Conservation (phyloP, 2,888 invertebrate genomes). For the Dicycla oo region DNA sequence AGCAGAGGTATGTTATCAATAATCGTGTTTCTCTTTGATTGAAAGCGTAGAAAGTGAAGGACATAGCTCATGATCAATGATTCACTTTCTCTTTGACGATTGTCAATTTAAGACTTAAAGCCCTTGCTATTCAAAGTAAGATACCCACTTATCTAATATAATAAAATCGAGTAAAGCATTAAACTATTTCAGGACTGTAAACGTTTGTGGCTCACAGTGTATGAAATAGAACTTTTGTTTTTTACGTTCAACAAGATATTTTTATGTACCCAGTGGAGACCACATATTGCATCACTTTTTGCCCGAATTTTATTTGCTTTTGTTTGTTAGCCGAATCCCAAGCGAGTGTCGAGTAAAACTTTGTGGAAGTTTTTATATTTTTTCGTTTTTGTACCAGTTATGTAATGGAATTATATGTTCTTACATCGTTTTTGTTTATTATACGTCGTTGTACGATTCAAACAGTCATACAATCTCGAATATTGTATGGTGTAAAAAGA, state of each 20-base stretch:
- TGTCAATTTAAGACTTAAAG: background rate
- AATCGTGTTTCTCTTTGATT: background rate
- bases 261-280: slow-evolving; percentile 9
- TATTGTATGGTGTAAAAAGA: background rate
- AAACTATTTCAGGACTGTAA: background rate
- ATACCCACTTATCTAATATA: too few species aligned
- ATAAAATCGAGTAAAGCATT: background rate
- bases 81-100: background rate
- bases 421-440: background rate
- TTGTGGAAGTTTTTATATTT: slow-evolving; percentile 24
- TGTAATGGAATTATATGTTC: slow-evolving; percentile 25
- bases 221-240: slow-evolving; percentile 15
- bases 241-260: slow-evolving; percentile 15
- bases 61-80: background rate
- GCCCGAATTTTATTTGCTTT: slow-evolving; percentile 34
- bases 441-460: background rate
- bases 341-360: slow-evolving; percentile 28
- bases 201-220: background rate
- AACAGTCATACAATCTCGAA: background rate
- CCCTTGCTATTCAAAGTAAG: background rate
- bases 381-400: slow-evolving; percentile 29
- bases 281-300: slow-evolving; percentile 36
- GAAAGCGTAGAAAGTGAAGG: background rate
- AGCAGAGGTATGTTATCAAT: background rate
- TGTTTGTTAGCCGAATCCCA: slow-evolving; percentile 37